Conservation (phyloP, 2,113 vertebrate species). For the Pleuronectes platessa region DNA sequence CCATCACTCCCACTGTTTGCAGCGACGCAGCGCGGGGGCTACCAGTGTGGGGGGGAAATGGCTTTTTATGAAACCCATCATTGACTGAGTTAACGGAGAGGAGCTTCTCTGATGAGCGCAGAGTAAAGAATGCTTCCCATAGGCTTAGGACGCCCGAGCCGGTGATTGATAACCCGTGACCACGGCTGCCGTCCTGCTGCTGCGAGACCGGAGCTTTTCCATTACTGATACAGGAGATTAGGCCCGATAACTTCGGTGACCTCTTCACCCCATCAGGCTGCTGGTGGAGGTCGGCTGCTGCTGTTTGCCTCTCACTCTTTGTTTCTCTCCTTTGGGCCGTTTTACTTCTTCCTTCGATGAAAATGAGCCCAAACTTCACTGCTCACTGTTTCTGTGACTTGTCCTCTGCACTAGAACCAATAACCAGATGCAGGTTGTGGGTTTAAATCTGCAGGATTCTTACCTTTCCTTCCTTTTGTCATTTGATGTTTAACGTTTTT, state of each 20-base stretch:
- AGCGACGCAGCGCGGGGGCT: slow-evolving; percentile 38
- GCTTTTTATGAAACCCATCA: slow-evolving; percentile 73
- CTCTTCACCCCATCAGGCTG: slow-evolving; percentile 51
- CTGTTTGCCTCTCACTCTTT: background rate
- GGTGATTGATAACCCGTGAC: slow-evolving; percentile 74
- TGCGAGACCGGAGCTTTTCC: slow-evolving; percentile 50
- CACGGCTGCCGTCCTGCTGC: slow-evolving; percentile 34
- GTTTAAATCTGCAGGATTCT: too few relatives aligned
- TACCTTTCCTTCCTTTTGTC: too few relatives aligned
- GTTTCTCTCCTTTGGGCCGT: background rate
- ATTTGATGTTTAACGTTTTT: too few relatives aligned
- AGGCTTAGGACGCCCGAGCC: slow-evolving; percentile 54
- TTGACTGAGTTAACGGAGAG: slow-evolving; percentile 77
- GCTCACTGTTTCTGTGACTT: too few relatives aligned
- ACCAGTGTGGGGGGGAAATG: slow-evolving; percentile 69
- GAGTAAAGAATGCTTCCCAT: slow-evolving; percentile 69
- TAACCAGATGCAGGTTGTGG: too few relatives aligned
- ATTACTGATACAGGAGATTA: slow-evolving; percentile 77
- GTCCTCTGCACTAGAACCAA: too few relatives aligned
- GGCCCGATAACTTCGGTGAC: slow-evolving; percentile 55
- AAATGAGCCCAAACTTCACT: background rate
- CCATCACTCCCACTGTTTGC: slow-evolving; percentile 64
- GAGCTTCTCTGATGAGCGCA: slow-evolving; percentile 65
- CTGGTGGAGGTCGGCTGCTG: too few relatives aligned
- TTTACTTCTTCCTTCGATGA: background rate